Percentiles rank a stretch among this genome's conserved stretches.
Conservation (phyloP, 2,113 vertebrate genomes). For the Planiliza haematocheilus region DNA sequence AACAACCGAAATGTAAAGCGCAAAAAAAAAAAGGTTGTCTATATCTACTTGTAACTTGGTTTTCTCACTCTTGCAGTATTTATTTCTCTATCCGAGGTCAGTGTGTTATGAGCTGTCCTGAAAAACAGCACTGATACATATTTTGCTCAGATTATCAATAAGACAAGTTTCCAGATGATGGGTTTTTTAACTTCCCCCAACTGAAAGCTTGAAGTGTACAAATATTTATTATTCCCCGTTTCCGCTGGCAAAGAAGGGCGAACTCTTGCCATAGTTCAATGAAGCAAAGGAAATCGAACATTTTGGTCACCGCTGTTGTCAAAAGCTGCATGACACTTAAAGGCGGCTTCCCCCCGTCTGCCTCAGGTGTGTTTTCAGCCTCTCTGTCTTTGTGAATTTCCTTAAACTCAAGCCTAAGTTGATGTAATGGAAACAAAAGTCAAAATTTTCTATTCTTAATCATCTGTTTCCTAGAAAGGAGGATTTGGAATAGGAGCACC, state of each 20-base stretch:
- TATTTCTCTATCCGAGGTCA: too few species aligned
- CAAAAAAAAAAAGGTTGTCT: too few species aligned
- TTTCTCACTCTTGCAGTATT: too few species aligned
- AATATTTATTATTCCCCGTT: slow-evolving; percentile 12
- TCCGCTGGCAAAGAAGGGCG: background rate
- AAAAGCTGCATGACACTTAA: slow-evolving; percentile 14
- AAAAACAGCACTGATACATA: background rate
- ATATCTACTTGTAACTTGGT: too few species aligned
- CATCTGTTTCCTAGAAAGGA: slow-evolving; percentile 67
- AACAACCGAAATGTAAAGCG: too few species aligned
- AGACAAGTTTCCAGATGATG: background rate
- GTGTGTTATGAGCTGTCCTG: background rate
- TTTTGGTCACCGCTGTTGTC: slow-evolving; percentile 35
- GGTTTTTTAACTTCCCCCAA: background rate
- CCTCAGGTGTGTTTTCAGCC: slow-evolving; percentile 24
- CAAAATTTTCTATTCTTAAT: slow-evolving; percentile 67
- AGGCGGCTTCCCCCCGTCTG: slow-evolving; percentile 46
- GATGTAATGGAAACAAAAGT: slow-evolving; percentile 65
- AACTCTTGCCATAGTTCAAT: background rate
- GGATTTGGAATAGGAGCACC: slow-evolving; percentile 35
- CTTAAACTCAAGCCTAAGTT: slow-evolving; percentile 43
- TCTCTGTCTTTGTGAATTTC: slow-evolving; percentile 61
- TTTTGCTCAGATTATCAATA: background rate
- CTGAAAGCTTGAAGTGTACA: background rate
- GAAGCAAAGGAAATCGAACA: slow-evolving; percentile 1